These are phyloP conservation scores for Catagonus wagneri DNA, from an alignment of 2,113 vertebrate species.

Conservation along the genomic window DNA sequence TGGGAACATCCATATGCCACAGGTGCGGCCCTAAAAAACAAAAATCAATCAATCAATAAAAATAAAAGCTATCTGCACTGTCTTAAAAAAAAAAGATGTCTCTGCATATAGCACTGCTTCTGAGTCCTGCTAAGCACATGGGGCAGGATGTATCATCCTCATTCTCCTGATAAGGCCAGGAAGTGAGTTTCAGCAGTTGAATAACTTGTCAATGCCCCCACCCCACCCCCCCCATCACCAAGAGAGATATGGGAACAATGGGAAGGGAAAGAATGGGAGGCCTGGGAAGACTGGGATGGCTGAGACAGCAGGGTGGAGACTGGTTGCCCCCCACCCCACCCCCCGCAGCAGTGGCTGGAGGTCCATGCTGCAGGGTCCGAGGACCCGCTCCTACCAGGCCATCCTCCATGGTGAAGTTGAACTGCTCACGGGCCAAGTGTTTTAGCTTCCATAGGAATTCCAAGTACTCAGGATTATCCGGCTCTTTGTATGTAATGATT, in stretches of 20 bases:
- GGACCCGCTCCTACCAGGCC: slow-evolving; percentile 90
- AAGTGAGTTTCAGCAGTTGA: slow-evolving; percentile 6
- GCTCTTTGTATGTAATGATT: slow-evolving; percentile 95
- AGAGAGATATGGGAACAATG: not conserved
- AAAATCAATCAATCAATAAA: too few relatives aligned
- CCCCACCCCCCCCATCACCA: not conserved
- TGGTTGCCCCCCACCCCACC: not conserved
- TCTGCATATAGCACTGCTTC: not conserved
- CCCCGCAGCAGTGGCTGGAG: not conserved
- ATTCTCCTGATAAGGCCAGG: not conserved
- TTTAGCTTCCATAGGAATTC: slow-evolving; percentile 90
- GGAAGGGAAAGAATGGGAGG: not conserved
- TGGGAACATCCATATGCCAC: too few relatives aligned
- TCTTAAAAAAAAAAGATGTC: not conserved
- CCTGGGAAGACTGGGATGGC: not conserved
- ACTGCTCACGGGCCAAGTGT: slow-evolving; percentile 85
- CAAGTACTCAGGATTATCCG: slow-evolving; percentile 91
- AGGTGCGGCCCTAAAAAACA: too few relatives aligned
- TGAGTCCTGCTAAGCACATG: not conserved
- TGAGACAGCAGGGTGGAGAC: not conserved
- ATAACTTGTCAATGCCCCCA: not conserved
- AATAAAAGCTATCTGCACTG: too few relatives aligned
- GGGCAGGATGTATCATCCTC: fast-evolving
- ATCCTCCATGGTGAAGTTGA: slow-evolving; percentile 93
- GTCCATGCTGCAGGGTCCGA: not conserved